A percentile compares a stretch with the other conserved stretches of the same genome.
Conservation (phyloP, 2,113 vertebrate genomes). For the Gadus chalcogrammus region DNA sequence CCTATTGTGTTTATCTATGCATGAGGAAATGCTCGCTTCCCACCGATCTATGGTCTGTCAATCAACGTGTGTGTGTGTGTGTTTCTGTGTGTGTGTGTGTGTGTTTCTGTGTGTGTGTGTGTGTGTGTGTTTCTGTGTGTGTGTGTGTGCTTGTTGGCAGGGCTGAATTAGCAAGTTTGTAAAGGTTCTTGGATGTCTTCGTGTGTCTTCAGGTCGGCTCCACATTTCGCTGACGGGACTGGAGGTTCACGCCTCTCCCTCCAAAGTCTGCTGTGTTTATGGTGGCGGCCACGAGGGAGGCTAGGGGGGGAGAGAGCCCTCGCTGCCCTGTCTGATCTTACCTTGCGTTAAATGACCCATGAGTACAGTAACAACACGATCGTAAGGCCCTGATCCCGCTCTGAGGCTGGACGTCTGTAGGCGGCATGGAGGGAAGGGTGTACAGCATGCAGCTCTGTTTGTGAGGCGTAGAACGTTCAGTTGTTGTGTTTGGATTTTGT, state of each 20-base stretch:
- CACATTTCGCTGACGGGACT: too few relatives aligned
- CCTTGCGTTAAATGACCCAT: too few relatives aligned
- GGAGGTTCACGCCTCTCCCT: conserved; percentile 8
- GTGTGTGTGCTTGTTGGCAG: conserved; percentile 1
- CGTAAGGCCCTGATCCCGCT: too few relatives aligned
- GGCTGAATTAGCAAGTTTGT: too few relatives aligned
- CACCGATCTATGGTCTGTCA: neutral
- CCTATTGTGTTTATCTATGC: neutral
- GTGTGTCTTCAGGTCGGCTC: too few relatives aligned
- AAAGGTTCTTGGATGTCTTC: too few relatives aligned
- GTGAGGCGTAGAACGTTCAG: neutral
- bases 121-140: neutral
- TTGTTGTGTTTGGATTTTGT: neutral
- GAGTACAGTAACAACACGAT: too few relatives aligned
- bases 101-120: conserved; percentile 14
- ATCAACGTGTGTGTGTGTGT: conserved; percentile 1
- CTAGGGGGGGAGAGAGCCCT: too few relatives aligned
- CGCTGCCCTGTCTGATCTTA: too few relatives aligned
- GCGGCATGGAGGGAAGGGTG: too few relatives aligned
- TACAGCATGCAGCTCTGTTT: neutral
- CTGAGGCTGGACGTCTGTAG: too few relatives aligned
- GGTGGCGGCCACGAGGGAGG: neutral
- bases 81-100: conserved; percentile 10
- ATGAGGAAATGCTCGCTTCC: conserved; percentile 4
- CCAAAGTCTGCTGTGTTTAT: conserved; percentile 57